Evolutionary conservation across 1,140 invertebrate genomes (phyloP), one percentile per base, ranked within the genome.

Genomic region (Copidosoma floridanum): DNA sequence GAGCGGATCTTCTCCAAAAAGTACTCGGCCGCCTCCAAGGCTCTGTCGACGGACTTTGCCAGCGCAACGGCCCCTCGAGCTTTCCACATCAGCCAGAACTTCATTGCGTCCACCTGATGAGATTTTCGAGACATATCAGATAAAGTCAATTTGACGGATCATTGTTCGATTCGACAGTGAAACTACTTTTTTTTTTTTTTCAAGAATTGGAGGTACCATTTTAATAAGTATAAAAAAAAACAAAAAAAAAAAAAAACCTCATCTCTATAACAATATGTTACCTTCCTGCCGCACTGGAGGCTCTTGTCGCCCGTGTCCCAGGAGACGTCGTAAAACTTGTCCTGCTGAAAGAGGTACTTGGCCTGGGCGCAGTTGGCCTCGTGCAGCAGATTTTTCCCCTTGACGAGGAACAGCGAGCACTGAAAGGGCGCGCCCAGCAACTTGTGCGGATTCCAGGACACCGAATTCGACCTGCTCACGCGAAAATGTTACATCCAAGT

Each of bases 391-490:
- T 85, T 85, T 68, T 84, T 76, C 20, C 87, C 82, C 35, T 83
- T 84, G 1, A 89, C 82, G 6, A 97, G 71, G 67, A 95, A 90
- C 7, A 92, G 73, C 0, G 93, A 93, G 73, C 93, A 96, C 70
- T 97, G 95, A 10, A 96, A 81, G 0, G 93, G 91, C 5, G 85
- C 90, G 2, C 93, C 93, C 18, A 94, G 84, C 83, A 95, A 89
- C 74, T 97, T 97, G 71, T 97, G 94, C 0, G 93, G 93, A 81
- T 97, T 97, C 94, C 94, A 97, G 0, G 92, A 85, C 51, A 96
- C 82, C 0, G 93, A 96, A 73, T 96, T 85, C 1, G 85, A 86
- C 66, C 88, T 88, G 64, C 54, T 56, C 26, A 55, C 12, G 29
- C 29, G 12, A 32, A 32, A 32, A 8, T 32, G 6, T 32, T 32